Conservation (phyloP, 2,113 vertebrate genomes). For the Protobothrops flavoviridis region DNA sequence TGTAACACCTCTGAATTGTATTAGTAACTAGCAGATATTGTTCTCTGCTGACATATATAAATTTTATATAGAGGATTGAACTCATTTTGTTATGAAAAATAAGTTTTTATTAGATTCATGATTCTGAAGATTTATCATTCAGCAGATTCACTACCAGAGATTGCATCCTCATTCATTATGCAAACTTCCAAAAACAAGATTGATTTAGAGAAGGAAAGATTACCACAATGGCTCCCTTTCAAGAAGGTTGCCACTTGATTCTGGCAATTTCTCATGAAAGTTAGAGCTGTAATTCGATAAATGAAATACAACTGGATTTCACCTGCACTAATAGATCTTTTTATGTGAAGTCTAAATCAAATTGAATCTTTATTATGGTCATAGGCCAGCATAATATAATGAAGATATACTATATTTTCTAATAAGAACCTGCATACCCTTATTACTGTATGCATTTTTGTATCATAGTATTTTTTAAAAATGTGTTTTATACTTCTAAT, state of each 20-base stretch:
- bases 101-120: background rate
- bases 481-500: background rate
- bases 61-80: background rate
- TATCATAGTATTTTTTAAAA: background rate
- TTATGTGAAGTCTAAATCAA: background rate
- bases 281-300: background rate
- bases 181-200: background rate
- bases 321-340: background rate
- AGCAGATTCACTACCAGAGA: background rate
- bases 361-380: background rate
- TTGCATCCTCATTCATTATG: background rate
- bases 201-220: background rate
- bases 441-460: background rate
- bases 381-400: background rate
- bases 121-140: background rate
- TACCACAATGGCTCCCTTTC: background rate
- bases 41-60: background rate
- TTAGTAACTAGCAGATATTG: background rate
- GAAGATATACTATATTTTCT: background rate
- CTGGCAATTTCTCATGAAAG: background rate
- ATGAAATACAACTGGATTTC: background rate
- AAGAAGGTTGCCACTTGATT: background rate
- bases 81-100: background rate
- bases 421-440: background rate
- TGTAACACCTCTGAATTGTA: background rate